Evolutionary conservation across 2,888 invertebrate species (phyloP), one percentile per base, ranked within the genome.

Genomic region (Ophraella communa): DNA sequence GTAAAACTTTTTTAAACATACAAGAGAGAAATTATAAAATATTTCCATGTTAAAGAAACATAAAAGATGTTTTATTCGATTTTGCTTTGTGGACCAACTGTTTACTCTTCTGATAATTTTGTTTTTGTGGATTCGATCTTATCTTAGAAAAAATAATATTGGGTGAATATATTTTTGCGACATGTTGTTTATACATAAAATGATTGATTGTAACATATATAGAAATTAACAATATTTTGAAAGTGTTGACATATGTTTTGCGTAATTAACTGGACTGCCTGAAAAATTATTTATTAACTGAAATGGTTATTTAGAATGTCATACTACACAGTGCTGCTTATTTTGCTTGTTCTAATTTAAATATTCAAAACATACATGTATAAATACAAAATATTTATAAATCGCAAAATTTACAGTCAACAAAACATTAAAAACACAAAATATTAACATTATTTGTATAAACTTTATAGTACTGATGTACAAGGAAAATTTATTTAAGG

Each of bases 371-470:
- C 47, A 47, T 21, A 47, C 47, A 47, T 47, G 23, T 21, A 21
- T 2, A 47, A 14, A 47, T 47, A n/a, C 21, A 47, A 23, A 47
- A 47, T 47, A 47, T 47, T 47, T 47, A 47, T n/a, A n/a, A 39
- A 17, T 39, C 17, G 1, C 17, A 14, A 14, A 39, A 39, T 39
- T 39, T 39, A n/a, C 5, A 17, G 14, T 39, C n/a, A 39, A 39
- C 39, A 39, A 39, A 17, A 39, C 39, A 39, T 39, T n/a, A 17
- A 39, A 39, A 39, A 39, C 14, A 39, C 39, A 17, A 30, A 30
- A 30, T 30, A 30, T 30, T 11, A 30, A 30, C 30, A 14, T 39
- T 39, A 17, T 39, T 39, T 14, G 17, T 39, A 14, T n/a, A 39
- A 39, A 17, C 39, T 2, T 2, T 14, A 17, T n/a, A n/a, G n/a